Conservation (phyloP, 2,797 vertebrate genomes). For the Myoxocephalus aenaeus region DNA sequence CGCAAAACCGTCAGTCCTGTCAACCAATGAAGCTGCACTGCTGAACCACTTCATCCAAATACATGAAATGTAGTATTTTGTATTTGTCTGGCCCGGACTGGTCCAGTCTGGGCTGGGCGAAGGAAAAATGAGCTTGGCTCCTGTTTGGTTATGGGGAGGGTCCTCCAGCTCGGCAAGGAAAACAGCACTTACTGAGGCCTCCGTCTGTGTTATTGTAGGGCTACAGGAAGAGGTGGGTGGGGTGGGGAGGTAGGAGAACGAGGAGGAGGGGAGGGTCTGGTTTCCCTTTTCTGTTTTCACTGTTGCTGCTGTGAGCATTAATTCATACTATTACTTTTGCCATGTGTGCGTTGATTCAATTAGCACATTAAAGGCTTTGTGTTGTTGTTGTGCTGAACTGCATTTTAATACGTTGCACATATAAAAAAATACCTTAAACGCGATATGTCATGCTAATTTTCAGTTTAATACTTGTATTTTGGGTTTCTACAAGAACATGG, state of each 20-base stretch:
- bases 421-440: background rate
- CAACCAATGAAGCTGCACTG: background rate
- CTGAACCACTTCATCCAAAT: conserved; percentile 15
- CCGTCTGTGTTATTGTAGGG: conserved; percentile 80
- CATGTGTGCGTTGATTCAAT: background rate
- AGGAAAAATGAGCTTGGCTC: conserved; percentile 73
- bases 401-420: background rate
- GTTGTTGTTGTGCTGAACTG: background rate
- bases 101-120: conserved; percentile 23
- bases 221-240: conserved; percentile 61
- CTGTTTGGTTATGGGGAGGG: conserved; percentile 81
- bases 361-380: background rate
- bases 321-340: background rate
- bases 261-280: conserved; percentile 18
- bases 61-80: conserved; percentile 29
- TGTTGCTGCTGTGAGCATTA: background rate
- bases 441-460: too few relatives aligned
- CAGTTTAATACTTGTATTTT: too few relatives aligned
- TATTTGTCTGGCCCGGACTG: conserved; percentile 41
- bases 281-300: background rate
- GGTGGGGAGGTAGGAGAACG: background rate
- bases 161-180: conserved; percentile 71
- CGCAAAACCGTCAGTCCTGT: background rate
- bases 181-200: conserved; percentile 80
- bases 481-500: too few relatives aligned